A percentile compares a stretch with the other conserved stretches of the same genome.
phyloP scores from a whole-genome alignment of 2,888 invertebrate species.

The Protodeltote pygarga region DNA sequence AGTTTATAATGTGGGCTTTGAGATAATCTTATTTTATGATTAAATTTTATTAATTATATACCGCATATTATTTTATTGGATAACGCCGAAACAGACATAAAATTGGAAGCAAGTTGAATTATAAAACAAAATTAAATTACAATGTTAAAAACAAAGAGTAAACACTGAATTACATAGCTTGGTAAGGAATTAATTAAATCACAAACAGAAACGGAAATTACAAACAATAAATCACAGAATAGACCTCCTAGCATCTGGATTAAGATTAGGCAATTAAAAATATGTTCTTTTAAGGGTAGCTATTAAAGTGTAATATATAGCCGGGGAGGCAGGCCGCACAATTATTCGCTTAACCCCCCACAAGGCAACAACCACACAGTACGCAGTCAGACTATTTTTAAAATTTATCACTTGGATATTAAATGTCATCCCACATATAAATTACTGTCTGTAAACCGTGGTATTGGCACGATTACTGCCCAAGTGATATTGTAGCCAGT shows the following conservation, averaged over 20 bases:
- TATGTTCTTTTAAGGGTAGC: conserved; percentile 77
- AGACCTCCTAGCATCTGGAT: conserved; percentile 72
- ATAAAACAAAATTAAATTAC: conserved; percentile 34
- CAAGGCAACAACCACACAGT: conserved; percentile 57
- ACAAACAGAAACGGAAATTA: conserved; percentile 21
- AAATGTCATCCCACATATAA: conserved; percentile 76
- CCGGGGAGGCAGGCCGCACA: conserved; percentile 52
- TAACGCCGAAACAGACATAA: conserved; percentile 48
- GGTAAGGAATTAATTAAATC: too few relatives aligned
- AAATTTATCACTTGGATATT: conserved; percentile 74
- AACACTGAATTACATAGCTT: too few relatives aligned
- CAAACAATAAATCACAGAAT: conserved; percentile 38
- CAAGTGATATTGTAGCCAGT: conserved; percentile 59
- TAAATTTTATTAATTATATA: conserved; percentile 64
- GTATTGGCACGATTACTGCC: conserved; percentile 63
- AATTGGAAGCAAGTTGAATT: conserved; percentile 49
- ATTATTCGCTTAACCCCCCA: conserved; percentile 75
- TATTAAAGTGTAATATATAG: conserved; percentile 76
- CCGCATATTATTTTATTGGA: conserved; percentile 45
- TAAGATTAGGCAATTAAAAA: conserved; percentile 80
- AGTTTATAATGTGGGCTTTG: conserved; percentile 53
- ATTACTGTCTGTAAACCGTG: conserved; percentile 65
- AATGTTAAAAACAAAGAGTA: conserved; percentile 14
- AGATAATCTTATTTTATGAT: conserved; percentile 68
- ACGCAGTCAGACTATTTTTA: conserved; percentile 60